phyloP scores from a whole-genome alignment of 1,140 invertebrate species.

The Zaprionus inermis region DNA sequence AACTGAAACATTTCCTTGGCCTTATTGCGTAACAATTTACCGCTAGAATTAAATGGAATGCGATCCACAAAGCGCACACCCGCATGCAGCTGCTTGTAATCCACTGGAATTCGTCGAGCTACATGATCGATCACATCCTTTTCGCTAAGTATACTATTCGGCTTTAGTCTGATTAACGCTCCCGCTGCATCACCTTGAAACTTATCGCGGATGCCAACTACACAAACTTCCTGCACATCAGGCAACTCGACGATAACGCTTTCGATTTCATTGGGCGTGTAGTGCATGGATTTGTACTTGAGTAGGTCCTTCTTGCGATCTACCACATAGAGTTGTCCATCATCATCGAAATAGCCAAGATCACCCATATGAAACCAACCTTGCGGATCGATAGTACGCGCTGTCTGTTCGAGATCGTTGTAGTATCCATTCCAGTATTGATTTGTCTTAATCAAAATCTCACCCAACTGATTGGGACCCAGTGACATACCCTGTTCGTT shows the following conservation, averaged over 20 bases:
- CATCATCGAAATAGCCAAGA: conserved; percentile 88
- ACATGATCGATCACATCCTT: conserved; percentile 49
- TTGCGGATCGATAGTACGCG: conserved; percentile 85
- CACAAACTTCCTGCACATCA: conserved; percentile 47
- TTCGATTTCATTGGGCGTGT: conserved; percentile 63
- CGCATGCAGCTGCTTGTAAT: conserved; percentile 85
- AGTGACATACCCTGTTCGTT: conserved; percentile 13
- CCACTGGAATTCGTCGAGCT: conserved; percentile 66
- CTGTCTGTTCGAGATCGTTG: conserved; percentile 85
- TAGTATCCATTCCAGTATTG: conserved; percentile 82
- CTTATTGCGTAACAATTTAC: conserved; percentile 86
- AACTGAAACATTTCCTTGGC: conserved; percentile 67
- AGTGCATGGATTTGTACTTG: conserved; percentile 86
- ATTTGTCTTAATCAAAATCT: conserved; percentile 27
- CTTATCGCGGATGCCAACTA: conserved; percentile 51
- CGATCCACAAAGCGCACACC: conserved; percentile 86
- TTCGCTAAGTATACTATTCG: conserved; percentile 20
- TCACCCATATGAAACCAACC: conserved; percentile 91
- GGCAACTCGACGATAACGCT: conserved; percentile 32
- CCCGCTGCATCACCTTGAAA: conserved; percentile 44
- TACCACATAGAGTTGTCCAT: conserved; percentile 87
- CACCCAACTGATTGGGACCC: conserved; percentile 29
- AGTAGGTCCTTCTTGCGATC: conserved; percentile 91
- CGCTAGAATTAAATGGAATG: conserved; percentile 87
- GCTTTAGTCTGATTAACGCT: conserved; percentile 39